phyloP scores from a whole-genome alignment of 2,888 invertebrate genomes.

The Apodemia hepburni region DNA sequence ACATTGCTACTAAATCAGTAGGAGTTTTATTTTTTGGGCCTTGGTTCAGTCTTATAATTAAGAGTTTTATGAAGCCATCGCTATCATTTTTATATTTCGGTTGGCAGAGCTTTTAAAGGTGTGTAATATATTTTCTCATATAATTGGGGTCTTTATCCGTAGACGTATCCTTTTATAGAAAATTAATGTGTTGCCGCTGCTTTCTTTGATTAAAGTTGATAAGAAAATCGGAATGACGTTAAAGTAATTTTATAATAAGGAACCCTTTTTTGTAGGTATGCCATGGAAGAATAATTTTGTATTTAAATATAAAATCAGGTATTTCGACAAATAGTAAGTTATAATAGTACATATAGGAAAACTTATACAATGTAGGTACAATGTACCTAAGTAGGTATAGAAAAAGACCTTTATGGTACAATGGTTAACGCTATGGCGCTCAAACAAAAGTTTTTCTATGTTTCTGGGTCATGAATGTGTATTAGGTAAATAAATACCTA shows the following conservation, averaged over 20 bases:
- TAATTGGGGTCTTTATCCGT: slow-evolving; percentile 5
- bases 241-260: background rate
- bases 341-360: no score
- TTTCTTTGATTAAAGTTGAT: background rate
- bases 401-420: no score
- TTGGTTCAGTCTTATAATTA: slow-evolving; percentile 2
- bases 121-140: slow-evolving; percentile 1
- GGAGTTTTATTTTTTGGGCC: slow-evolving; percentile 21
- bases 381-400: no score
- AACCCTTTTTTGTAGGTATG: no score
- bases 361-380: no score
- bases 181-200: background rate
- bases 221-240: background rate
- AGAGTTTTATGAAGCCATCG: slow-evolving; percentile 4
- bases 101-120: slow-evolving; percentile 5
- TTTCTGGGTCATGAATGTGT: no score
- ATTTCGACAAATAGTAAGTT: no score
- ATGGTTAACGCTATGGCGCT: no score
- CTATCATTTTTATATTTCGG: slow-evolving; percentile 12
- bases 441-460: no score
- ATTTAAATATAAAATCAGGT: no score
- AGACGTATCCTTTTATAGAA: slow-evolving; percentile 4
- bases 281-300: no score
- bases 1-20: slow-evolving; percentile 28
- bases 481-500: no score